These are phyloP conservation scores for Galerucella pusilla DNA, from an alignment of 2,888 invertebrate genomes.

Conservation along the genomic window DNA sequence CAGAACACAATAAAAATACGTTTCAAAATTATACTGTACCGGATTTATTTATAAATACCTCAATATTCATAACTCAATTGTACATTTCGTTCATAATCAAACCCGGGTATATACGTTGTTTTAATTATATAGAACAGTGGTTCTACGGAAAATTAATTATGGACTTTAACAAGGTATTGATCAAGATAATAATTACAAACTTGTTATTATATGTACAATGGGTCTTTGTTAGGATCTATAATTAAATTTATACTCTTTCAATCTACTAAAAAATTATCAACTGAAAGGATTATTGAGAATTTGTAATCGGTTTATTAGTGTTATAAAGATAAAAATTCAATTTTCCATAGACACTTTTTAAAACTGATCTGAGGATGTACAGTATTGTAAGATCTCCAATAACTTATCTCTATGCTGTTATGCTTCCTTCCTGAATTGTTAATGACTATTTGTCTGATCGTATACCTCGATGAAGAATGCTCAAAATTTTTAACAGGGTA, in stretches of 20 bases:
- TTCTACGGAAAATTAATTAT: neutral
- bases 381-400: too few relatives aligned
- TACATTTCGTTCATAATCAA: neutral
- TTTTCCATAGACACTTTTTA: too few relatives aligned
- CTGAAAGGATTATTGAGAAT: too few relatives aligned
- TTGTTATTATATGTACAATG: neutral
- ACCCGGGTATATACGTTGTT: neutral
- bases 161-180: neutral
- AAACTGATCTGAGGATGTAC: too few relatives aligned
- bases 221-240: neutral
- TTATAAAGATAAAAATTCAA: too few relatives aligned
- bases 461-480: too few relatives aligned
- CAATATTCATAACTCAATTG: neutral
- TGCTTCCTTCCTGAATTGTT: too few relatives aligned
- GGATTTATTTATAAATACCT: neutral
- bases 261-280: neutral
- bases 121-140: neutral
- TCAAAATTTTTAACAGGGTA: too few relatives aligned
- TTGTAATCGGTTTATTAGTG: too few relatives aligned
- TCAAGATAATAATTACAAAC: neutral
- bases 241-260: neutral
- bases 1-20: neutral
- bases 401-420: too few relatives aligned
- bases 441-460: too few relatives aligned
- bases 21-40: neutral